Base-by-base conservation (phyloP, 2,888 invertebrate species). In the Aphodius granarius region DNA sequence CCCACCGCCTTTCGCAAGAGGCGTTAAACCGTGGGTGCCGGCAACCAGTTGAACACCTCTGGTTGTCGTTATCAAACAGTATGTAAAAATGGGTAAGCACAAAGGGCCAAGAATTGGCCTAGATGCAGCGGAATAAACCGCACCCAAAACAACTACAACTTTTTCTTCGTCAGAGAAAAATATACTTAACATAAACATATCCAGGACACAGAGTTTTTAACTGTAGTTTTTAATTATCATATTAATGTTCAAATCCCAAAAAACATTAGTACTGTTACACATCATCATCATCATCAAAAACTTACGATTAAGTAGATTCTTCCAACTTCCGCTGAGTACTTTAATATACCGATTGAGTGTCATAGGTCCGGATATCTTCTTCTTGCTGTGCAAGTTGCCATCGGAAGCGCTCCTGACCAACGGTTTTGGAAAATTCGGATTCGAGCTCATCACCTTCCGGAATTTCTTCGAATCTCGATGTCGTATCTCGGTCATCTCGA, bases 281-380 rank as follows among this genome's bases (percentile, higher is more conserved):
- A 43, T 9, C 6, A 43, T 9, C 43, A 43, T 43, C 43, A 43
- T n/a, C n/a, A 43, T 43, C 64, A 65, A 72, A n/a, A 78, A 92
- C 94, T 94, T 91, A 94, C 94, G 90, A 89, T 92, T 91, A 84
- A 94, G 89, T 80, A 94, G 91, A 88, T 94, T 94, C 88, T 92
- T 93, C 94, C 94, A 94, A 88, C 93, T 93, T 80, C 94, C 94
- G 84, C 93, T 93, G 82, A 94, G 90, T 78, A 91, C 93, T 82
- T 91, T 91, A 80, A 94, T 92, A 86, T 93, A 94, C 86, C 92
- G 92, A 86, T 92, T 92, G 84, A 88, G 86, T 79, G 86, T 86
- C 76, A 89, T 89, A 63, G 88, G 86, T 16, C 86, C 82, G 64
- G 80, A 79, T 22, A 76, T 73, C 20, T 82, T 83, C 78, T 81